phyloP scores from a whole-genome alignment of 2,888 invertebrate genomes.

The Drosophila aldrichi region DNA sequence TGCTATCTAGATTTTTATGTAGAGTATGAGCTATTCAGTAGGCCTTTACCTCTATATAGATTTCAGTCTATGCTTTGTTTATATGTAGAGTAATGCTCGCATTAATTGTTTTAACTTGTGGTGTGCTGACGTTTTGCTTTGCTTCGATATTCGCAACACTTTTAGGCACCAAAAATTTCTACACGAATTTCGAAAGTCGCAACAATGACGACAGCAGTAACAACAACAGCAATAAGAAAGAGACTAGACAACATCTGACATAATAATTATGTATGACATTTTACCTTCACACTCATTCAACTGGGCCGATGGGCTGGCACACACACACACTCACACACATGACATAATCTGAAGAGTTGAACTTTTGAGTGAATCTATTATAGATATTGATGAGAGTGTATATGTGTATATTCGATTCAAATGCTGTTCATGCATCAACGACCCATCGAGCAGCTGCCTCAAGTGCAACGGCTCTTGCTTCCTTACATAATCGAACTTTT shows the following conservation, averaged over 20 bases:
- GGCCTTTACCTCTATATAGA: too few species aligned
- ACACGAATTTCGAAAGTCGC: constrained; percentile 63
- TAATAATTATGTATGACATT: constrained; percentile 74
- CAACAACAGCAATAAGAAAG: constrained; percentile 19
- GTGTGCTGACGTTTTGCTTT: constrained; percentile 22
- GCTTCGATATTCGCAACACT: constrained; percentile 29
- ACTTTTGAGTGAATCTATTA: constrained; percentile 23
- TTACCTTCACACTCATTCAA: constrained; percentile 62
- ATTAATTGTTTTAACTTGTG: constrained; percentile 41
- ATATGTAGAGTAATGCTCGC: not conserved
- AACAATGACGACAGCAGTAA: constrained; percentile 29
- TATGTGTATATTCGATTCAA: not conserved
- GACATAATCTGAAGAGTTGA: constrained; percentile 62
- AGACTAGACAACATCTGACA: constrained; percentile 61
- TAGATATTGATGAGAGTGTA: not conserved
- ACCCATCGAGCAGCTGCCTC: constrained; percentile 23
- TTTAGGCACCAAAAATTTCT: constrained; percentile 44
- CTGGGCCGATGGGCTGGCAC: constrained; percentile 32
- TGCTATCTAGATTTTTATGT: too few species aligned
- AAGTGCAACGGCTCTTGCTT: constrained; percentile 54
- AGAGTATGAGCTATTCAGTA: too few species aligned
- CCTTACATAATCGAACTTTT: constrained; percentile 52
- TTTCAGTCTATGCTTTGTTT: not conserved
- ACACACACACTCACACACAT: constrained; percentile 13
- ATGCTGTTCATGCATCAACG: constrained; percentile 30